Evolutionary conservation across 2,797 vertebrate genomes (phyloP).

Genomic region (Rousettus madagascariensis): DNA sequence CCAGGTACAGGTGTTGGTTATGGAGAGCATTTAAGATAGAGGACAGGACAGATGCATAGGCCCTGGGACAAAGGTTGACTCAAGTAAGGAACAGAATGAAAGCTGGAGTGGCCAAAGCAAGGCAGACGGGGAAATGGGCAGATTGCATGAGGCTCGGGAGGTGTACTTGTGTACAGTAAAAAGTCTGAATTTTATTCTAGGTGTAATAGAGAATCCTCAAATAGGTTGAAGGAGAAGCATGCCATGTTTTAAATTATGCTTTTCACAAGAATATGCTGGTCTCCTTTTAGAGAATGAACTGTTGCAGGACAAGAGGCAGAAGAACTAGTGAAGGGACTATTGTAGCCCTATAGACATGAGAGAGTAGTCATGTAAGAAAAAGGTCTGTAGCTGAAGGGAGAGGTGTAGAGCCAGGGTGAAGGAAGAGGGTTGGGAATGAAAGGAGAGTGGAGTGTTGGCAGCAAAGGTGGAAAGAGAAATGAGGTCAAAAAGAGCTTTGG

Average conservation of each 20-base stretch:
- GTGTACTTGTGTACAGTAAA: too few relatives aligned
- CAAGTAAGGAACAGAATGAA: not conserved
- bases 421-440: not conserved
- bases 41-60: not conserved
- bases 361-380: not conserved
- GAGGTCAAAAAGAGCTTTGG: not conserved
- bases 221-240: not conserved
- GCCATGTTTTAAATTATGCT: too few relatives aligned
- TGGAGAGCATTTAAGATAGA: not conserved
- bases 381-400: not conserved
- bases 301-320: not conserved
- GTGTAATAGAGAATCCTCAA: not conserved
- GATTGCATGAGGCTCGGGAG: not conserved
- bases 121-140: not conserved
- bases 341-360: not conserved
- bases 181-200: not conserved
- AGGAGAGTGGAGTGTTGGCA: too few relatives aligned
- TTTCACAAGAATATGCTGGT: not conserved
- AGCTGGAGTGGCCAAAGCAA: too few relatives aligned
- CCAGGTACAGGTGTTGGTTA: fast-evolving
- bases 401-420: fast-evolving
- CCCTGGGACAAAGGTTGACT: not conserved
- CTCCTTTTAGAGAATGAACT: not conserved
- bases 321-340: not conserved
- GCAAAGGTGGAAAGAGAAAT: not conserved